phyloP scores from a whole-genome alignment of 1,140 invertebrate genomes.

The Fopius arisanus region DNA sequence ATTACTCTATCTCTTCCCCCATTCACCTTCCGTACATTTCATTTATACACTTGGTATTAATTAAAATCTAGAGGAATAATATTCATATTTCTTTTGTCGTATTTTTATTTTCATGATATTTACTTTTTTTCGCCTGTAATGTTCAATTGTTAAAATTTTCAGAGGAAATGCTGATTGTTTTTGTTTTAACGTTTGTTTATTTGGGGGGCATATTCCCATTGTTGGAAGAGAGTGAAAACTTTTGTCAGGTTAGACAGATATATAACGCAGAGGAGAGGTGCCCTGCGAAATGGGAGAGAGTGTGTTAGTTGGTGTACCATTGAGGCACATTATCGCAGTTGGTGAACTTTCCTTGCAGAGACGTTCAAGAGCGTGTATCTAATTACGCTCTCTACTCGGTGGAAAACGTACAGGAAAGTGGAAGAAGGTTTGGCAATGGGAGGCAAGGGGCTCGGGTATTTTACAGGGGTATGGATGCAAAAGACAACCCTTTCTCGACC shows the following conservation, averaged over 20 bases:
- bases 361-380: slow-evolving; percentile 5
- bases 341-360: not conserved
- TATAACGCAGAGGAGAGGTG: not conserved
- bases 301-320: slow-evolving; percentile 16
- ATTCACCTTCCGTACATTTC: not conserved
- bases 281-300: not conserved
- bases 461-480: not conserved
- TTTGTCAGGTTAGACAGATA: slow-evolving; percentile 16
- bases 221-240: slow-evolving; percentile 1
- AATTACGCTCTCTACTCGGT: slow-evolving; percentile 17
- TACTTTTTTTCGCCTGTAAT: not conserved
- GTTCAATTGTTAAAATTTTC: not conserved
- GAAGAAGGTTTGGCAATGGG: not conserved
- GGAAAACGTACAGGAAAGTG: slow-evolving; percentile 1
- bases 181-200: not conserved
- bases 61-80: not conserved
- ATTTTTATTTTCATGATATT: not conserved
- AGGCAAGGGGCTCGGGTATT: not conserved
- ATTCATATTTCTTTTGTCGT: not conserved
- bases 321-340: slow-evolving; percentile 21
- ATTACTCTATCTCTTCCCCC: slow-evolving; percentile 27
- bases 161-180: not conserved
- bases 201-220: not conserved
- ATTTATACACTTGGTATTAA: slow-evolving; percentile 4
- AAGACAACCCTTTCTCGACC: slow-evolving; percentile 8